Percentiles rank a stretch among this genome's conserved stretches.
These are phyloP conservation scores for Heliconius ethilla DNA, from an alignment of 2,888 invertebrate species.

Conservation along the genomic window DNA sequence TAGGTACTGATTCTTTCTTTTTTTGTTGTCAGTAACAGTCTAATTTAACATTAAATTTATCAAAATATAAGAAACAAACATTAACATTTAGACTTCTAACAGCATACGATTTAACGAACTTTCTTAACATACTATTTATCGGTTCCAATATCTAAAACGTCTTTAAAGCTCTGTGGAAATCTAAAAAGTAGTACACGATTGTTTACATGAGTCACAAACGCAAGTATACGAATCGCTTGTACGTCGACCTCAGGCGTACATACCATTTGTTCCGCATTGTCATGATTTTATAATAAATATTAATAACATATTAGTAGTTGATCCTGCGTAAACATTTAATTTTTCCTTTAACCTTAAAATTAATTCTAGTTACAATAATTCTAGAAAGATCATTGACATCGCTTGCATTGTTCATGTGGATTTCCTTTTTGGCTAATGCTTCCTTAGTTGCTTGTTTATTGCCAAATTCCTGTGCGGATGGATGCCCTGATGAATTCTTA, in stretches of 20 bases:
- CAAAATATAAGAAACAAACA: too few species aligned
- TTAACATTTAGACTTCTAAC: too few species aligned
- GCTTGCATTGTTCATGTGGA: slow-evolving; percentile 23
- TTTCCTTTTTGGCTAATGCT: slow-evolving; percentile 18
- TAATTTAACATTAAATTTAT: too few species aligned
- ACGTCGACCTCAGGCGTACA: slow-evolving; percentile 43
- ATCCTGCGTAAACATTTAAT: slow-evolving; percentile 19
- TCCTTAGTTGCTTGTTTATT: slow-evolving; percentile 14
- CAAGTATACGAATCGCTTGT: slow-evolving; percentile 43
- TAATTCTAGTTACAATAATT: slow-evolving; percentile 21
- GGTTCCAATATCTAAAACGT: background rate
- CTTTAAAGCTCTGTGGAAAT: slow-evolving; percentile 22
- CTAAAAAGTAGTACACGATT: slow-evolving; percentile 38
- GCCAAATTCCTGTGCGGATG: slow-evolving; percentile 9
- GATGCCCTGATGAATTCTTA: background rate
- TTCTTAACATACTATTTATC: background rate
- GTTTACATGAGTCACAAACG: slow-evolving; percentile 54
- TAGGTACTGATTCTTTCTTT: background rate
- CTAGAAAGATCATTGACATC: slow-evolving; percentile 28
- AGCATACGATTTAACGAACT: too few species aligned
- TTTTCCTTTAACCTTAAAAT: slow-evolving; percentile 23
- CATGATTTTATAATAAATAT: slow-evolving; percentile 36
- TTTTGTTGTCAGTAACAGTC: too few species aligned
- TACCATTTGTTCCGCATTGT: slow-evolving; percentile 44
- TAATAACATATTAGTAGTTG: slow-evolving; percentile 29